A percentile compares a stretch with the other conserved stretches of the same genome.
Evolutionary conservation across 2,113 vertebrate genomes (phyloP).

Genomic region (Isurus oxyrinchus): DNA sequence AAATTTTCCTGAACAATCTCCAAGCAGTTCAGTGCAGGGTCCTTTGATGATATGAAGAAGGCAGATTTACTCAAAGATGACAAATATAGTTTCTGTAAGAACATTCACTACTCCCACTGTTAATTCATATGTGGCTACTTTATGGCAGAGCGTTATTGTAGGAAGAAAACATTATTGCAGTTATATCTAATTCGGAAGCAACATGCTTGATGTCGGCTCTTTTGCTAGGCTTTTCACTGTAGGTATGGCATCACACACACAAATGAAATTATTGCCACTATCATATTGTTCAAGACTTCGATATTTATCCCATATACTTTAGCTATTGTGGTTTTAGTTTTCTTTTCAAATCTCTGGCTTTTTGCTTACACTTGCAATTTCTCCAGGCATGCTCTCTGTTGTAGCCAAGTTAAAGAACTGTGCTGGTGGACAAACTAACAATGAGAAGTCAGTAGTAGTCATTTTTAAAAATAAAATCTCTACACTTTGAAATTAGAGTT

Average conservation of each 20-base stretch:
- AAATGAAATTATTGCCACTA: not conserved
- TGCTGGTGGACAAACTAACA: not conserved
- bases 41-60: slow-evolving; percentile 36
- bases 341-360: not conserved
- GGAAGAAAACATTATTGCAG: not conserved
- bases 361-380: not conserved
- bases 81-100: not conserved
- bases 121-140: not conserved
- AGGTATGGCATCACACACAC: not conserved
- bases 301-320: not conserved
- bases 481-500: not conserved
- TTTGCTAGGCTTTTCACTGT: not conserved
- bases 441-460: not conserved
- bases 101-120: too few relatives aligned
- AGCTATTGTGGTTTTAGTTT: not conserved
- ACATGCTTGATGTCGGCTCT: not conserved
- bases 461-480: not conserved
- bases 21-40: slow-evolving; percentile 30
- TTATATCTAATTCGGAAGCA: not conserved
- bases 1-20: slow-evolving; percentile 28
- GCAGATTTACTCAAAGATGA: slow-evolving; percentile 24
- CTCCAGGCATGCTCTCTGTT: not conserved
- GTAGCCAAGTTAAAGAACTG: not conserved
- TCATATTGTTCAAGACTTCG: not conserved
- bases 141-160: not conserved